Percentiles rank a stretch among this genome's conserved stretches.
Conservation (phyloP, 30 jellyfish, hydroid and myxozoan genomes). For the Pseudorhiza aurosa region DNA sequence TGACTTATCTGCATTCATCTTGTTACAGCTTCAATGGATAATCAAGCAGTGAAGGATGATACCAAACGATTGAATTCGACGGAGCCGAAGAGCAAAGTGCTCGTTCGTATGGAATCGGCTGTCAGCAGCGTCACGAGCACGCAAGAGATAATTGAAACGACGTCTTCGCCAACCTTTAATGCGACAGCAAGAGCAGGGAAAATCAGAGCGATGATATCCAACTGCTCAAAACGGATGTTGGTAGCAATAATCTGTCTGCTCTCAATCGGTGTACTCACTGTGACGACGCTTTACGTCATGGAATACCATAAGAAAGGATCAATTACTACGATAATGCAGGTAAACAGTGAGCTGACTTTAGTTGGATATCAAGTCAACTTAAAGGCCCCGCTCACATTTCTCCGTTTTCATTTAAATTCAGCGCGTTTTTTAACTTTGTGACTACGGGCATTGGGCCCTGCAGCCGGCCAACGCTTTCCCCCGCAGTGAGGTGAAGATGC, state of each 20-base stretch:
- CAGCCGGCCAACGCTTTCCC: too few relatives aligned
- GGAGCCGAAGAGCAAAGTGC: conserved; percentile 7
- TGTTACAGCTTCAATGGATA: conserved; percentile 40
- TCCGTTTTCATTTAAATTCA: too few relatives aligned
- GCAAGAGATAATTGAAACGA: conserved; percentile 29
- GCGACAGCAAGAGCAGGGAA: conserved; percentile 4
- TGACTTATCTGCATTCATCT: conserved; percentile 1
- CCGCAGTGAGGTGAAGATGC: too few relatives aligned
- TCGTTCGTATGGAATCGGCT: conserved; percentile 47
- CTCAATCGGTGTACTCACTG: conserved; percentile 20
- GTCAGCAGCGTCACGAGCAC: conserved; percentile 51
- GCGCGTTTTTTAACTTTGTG: too few relatives aligned
- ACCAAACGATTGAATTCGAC: conserved; percentile 17
- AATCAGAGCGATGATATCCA: conserved; percentile 18
- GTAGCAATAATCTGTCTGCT: conserved; percentile 6
- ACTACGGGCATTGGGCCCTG: too few relatives aligned
- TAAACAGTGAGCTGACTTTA: too few relatives aligned
- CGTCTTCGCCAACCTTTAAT: not conserved
- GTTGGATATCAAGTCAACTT: too few relatives aligned
- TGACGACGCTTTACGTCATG: conserved; percentile 23
- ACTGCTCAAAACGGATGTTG: conserved; percentile 5
- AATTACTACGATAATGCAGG: too few relatives aligned
- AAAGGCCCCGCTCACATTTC: too few relatives aligned
- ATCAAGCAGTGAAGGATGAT: conserved; percentile 37
- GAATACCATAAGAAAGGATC: conserved; percentile 4